phyloP scores from a whole-genome alignment of 2,113 vertebrate species.

The Poeciliopsis occidentalis region DNA sequence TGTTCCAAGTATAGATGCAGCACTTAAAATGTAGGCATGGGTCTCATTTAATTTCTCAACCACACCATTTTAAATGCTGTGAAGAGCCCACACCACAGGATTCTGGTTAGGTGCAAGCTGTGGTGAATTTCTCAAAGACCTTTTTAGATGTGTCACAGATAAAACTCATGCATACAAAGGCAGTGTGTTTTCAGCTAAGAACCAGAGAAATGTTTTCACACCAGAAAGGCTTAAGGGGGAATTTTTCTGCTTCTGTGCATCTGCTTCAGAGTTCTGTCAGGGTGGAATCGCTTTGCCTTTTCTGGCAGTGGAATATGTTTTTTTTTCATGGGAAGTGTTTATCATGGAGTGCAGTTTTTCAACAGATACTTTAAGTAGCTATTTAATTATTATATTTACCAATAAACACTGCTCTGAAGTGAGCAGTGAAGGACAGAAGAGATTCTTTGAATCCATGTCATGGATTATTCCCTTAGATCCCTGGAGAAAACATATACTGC shows the following conservation, averaged over 20 bases:
- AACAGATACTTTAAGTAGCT: slow-evolving; percentile 75
- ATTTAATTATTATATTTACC: slow-evolving; percentile 80
- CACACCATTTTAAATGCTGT: slow-evolving; percentile 38
- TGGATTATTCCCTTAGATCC: slow-evolving; percentile 81
- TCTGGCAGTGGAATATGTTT: slow-evolving; percentile 57
- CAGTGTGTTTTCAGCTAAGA: slow-evolving; percentile 56
- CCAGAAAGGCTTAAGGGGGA: slow-evolving; percentile 44
- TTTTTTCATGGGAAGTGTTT: slow-evolving; percentile 62
- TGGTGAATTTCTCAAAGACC: slow-evolving; percentile 45
- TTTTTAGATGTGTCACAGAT: slow-evolving; percentile 62
- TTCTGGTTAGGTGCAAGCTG: slow-evolving; percentile 15
- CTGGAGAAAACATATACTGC: slow-evolving; percentile 57
- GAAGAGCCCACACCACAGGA: slow-evolving; percentile 31
- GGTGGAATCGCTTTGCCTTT: slow-evolving; percentile 48
- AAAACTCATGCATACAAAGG: slow-evolving; percentile 61
- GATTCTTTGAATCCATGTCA: slow-evolving; percentile 76
- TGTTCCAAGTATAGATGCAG: too few relatives aligned
- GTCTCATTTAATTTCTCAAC: slow-evolving; percentile 39
- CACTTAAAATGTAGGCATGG: background rate
- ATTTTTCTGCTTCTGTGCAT: slow-evolving; percentile 57
- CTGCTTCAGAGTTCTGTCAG: slow-evolving; percentile 66
- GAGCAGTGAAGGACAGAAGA: slow-evolving; percentile 59
- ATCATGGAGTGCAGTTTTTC: slow-evolving; percentile 65
- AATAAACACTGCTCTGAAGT: slow-evolving; percentile 80
- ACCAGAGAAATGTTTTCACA: slow-evolving; percentile 61